phyloP scores from a whole-genome alignment of 2,113 vertebrate species.

The Corythoichthys intestinalis region DNA sequence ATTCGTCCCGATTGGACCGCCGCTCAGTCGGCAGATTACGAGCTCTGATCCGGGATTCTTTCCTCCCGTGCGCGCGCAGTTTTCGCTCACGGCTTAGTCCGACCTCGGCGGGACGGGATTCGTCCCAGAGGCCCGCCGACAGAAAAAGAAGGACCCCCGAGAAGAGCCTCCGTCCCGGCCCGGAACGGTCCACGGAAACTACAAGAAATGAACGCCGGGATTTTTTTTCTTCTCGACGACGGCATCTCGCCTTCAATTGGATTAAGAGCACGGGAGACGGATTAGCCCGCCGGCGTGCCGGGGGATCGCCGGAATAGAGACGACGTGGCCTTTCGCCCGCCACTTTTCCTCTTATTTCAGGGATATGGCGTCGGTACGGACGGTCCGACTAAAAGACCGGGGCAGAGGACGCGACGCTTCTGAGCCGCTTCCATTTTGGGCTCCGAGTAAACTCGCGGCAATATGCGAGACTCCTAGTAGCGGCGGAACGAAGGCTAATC shows the following conservation, averaged over 20 bases:
- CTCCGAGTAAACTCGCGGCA: neutral
- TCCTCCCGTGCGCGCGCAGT: constrained; percentile 4
- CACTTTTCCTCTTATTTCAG: neutral
- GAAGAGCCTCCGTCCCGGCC: neutral
- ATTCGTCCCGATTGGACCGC: constrained; percentile 30
- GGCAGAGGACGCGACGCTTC: neutral
- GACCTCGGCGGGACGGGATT: neutral
- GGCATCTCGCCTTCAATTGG: constrained; percentile 26
- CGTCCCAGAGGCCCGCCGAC: neutral
- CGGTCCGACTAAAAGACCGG: neutral
- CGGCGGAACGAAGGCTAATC: neutral
- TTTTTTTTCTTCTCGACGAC: neutral
- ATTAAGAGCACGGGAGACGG: constrained; percentile 50
- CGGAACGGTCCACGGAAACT: constrained; percentile 1
- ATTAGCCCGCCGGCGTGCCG: constrained; percentile 31
- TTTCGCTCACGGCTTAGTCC: constrained; percentile 7
- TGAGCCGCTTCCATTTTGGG: neutral
- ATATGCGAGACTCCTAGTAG: neutral
- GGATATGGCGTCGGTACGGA: neutral
- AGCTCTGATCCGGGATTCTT: constrained; percentile 38
- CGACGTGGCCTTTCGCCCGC: neutral
- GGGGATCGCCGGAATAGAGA: constrained; percentile 31
- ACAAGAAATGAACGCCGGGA: neutral
- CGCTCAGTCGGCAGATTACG: constrained; percentile 31
- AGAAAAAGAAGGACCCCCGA: neutral